Evolutionary conservation across 1,140 invertebrate species (phyloP).

Genomic region (Drosophila erecta): DNA sequence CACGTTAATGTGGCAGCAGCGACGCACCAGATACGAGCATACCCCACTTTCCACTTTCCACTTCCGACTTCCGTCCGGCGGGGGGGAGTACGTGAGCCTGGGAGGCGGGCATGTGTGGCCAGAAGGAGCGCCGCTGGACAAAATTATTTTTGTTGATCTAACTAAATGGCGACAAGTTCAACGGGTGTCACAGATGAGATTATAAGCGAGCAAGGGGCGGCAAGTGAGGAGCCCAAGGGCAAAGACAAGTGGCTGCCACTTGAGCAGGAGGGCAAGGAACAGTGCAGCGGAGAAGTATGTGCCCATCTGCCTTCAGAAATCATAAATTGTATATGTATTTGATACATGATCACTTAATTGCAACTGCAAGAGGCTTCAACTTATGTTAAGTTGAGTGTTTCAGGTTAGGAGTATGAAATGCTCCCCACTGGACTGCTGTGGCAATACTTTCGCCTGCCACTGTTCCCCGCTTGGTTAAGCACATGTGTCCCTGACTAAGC

Average conservation of each 20-base stretch:
- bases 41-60: slow-evolving; percentile 67
- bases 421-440: background rate
- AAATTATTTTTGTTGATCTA: slow-evolving; percentile 80
- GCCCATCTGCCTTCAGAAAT: background rate
- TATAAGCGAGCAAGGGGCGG: slow-evolving; percentile 60
- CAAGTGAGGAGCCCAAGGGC: slow-evolving; percentile 23
- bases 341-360: no score
- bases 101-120: slow-evolving; percentile 7
- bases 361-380: no score
- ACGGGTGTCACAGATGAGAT: slow-evolving; percentile 81
- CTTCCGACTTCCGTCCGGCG: slow-evolving; percentile 48
- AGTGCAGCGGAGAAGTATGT: slow-evolving; percentile 13
- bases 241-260: slow-evolving; percentile 38
- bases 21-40: slow-evolving; percentile 50
- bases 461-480: slow-evolving; percentile 21
- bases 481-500: slow-evolving; percentile 56
- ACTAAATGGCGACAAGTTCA: slow-evolving; percentile 83
- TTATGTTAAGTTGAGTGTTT: no score
- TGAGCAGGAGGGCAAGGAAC: slow-evolving; percentile 7
- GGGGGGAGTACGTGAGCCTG: slow-evolving; percentile 19
- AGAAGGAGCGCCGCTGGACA: slow-evolving; percentile 39
- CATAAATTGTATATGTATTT: background rate
- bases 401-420: no score
- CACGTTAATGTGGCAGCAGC: slow-evolving; percentile 56
- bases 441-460: slow-evolving; percentile 1